phyloP scores from a whole-genome alignment of 2,113 vertebrate genomes.

The Oceanites oceanicus region DNA sequence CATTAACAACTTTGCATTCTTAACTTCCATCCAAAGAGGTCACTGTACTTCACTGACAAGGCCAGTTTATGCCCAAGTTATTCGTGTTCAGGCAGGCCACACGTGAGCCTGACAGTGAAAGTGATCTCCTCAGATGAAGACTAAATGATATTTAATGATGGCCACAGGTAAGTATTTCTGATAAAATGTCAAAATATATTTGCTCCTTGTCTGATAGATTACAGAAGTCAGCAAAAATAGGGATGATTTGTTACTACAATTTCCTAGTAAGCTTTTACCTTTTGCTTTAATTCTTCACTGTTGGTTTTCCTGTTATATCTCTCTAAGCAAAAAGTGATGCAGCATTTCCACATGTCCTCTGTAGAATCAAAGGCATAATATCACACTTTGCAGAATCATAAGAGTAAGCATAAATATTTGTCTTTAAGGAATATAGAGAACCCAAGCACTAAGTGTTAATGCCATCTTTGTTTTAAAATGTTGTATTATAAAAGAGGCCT shows the following conservation, averaged over 20 bases:
- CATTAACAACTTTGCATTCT: not conserved
- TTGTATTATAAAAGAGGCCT: not conserved
- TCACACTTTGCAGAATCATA: not conserved
- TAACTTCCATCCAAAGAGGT: not conserved
- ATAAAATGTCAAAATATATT: not conserved
- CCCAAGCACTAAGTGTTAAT: not conserved
- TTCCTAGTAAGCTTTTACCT: conserved; percentile 69
- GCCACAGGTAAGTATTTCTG: not conserved
- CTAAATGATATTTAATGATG: not conserved
- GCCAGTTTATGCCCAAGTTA: not conserved
- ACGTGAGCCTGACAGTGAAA: not conserved
- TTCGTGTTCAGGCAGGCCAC: not conserved
- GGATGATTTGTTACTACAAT: not conserved
- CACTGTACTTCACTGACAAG: not conserved
- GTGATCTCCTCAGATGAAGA: not conserved
- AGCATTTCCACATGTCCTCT: conserved; percentile 93
- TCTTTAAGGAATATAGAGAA: not conserved
- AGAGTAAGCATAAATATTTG: not conserved
- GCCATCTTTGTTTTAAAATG: not conserved
- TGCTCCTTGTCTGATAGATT: not conserved
- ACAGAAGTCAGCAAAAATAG: not conserved
- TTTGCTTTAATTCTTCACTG: conserved; percentile 80
- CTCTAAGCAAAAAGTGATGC: conserved; percentile 86
- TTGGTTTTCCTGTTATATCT: conserved; percentile 90
- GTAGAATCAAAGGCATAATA: conserved; percentile 7